Conservation (phyloP, 2,888 invertebrate species). For the Achlya flavicornis region DNA sequence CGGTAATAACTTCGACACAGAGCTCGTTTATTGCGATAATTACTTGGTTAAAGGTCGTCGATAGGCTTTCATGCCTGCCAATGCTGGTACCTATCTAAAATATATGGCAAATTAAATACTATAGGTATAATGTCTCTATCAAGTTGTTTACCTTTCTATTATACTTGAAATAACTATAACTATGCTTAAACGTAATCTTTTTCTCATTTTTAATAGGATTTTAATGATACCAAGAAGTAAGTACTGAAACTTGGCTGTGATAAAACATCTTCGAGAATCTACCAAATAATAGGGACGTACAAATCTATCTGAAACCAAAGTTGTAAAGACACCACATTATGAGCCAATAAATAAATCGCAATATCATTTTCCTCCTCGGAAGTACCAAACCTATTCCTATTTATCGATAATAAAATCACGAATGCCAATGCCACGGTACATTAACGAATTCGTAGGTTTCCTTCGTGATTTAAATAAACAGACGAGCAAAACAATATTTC, state of each 20-base stretch:
- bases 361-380: slow-evolving; percentile 1
- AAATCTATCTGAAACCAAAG: neutral
- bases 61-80: slow-evolving; percentile 14
- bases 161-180: too few species aligned
- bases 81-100: neutral
- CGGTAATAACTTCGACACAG: slow-evolving; percentile 43
- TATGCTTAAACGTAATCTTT: too few species aligned
- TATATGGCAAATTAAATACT: neutral
- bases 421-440: slow-evolving; percentile 11
- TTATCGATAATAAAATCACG: slow-evolving; percentile 11
- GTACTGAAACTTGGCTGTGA: neutral
- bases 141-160: too few species aligned
- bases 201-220: too few species aligned
- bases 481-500: slow-evolving; percentile 23
- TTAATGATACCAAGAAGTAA: too few species aligned
- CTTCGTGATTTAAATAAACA: slow-evolving; percentile 10
- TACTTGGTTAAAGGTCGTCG: slow-evolving; percentile 30
- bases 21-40: slow-evolving; percentile 47
- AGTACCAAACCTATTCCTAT: slow-evolving; percentile 5
- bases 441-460: slow-evolving; percentile 10
- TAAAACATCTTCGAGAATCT: neutral
- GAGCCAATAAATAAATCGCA: slow-evolving; percentile 3
- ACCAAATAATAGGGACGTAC: neutral
- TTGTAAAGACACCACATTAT: neutral
- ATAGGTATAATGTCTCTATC: neutral